A percentile compares a stretch with the other conserved stretches of the same genome.
These are phyloP conservation scores for Drosophila sp. DNA, from an alignment of 1,140 invertebrate species.

Conservation along the genomic window DNA sequence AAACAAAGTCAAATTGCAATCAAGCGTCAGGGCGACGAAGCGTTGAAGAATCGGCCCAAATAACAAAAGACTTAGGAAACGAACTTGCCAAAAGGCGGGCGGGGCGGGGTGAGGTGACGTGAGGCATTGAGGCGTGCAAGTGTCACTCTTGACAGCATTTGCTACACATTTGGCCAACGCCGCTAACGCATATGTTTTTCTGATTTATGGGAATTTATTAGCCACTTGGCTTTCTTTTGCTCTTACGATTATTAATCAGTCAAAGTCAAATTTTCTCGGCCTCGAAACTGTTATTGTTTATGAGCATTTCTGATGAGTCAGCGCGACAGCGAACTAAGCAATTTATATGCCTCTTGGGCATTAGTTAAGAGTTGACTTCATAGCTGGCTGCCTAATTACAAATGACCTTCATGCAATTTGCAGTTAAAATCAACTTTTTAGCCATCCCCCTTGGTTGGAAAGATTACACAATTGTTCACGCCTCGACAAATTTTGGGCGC, in stretches of 20 bases:
- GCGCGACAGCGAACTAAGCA: conserved; percentile 1
- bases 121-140: conserved; percentile 43
- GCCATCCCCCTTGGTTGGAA: background rate
- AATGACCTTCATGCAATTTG: conserved; percentile 51
- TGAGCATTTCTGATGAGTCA: conserved; percentile 40
- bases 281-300: conserved; percentile 11
- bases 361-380: conserved; percentile 32
- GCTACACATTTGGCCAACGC: conserved; percentile 23
- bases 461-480: conserved; percentile 65
- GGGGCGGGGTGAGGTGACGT: conserved; percentile 5
- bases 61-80: conserved; percentile 75
- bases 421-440: conserved; percentile 28
- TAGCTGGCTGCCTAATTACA: conserved; percentile 58
- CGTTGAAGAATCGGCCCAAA: conserved; percentile 37
- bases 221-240: conserved; percentile 27
- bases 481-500: conserved; percentile 73
- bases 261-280: conserved; percentile 36
- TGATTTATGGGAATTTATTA: conserved; percentile 36
- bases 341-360: conserved; percentile 32
- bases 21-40: conserved; percentile 47
- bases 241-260: conserved; percentile 26
- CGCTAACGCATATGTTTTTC: background rate
- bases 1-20: conserved; percentile 12
- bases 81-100: conserved; percentile 54
- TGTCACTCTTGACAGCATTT: conserved; percentile 36